These are phyloP conservation scores for Clarias fuscus DNA, from an alignment of 2,797 vertebrate genomes.

Conservation along the genomic window DNA sequence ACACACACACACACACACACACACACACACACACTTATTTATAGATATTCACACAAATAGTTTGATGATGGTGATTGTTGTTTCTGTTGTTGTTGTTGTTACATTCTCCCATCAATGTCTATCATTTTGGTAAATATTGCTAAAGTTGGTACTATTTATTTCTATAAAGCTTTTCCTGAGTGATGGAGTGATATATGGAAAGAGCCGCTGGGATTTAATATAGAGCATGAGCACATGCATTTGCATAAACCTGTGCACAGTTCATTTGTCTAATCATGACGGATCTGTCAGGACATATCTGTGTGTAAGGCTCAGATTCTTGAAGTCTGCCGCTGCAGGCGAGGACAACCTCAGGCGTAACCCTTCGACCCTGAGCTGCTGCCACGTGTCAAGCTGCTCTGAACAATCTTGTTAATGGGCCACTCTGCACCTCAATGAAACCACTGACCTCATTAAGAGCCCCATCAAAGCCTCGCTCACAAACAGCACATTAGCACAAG, in stretches of 20 bases:
- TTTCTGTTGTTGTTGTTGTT: too few species aligned
- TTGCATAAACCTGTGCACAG: constrained; percentile 12
- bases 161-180: background rate
- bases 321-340: constrained; percentile 32
- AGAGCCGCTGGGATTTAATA: background rate
- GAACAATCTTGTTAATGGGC: constrained; percentile 49
- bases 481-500: constrained; percentile 38
- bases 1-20: constrained; percentile 34
- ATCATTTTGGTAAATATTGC: background rate
- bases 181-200: background rate
- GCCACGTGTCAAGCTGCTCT: constrained; percentile 36
- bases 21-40: constrained; percentile 7
- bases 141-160: background rate
- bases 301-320: constrained; percentile 12
- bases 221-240: background rate
- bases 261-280: constrained; percentile 30
- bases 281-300: constrained; percentile 35
- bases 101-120: constrained; percentile 62
- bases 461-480: constrained; percentile 52
- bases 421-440: constrained; percentile 51
- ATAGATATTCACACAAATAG: background rate
- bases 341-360: constrained; percentile 31
- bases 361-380: constrained; percentile 51
- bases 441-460: constrained; percentile 53
- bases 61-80: constrained; percentile 23